These are phyloP conservation scores for Xylota segnis DNA, from an alignment of 2,888 invertebrate species.

Conservation along the genomic window DNA sequence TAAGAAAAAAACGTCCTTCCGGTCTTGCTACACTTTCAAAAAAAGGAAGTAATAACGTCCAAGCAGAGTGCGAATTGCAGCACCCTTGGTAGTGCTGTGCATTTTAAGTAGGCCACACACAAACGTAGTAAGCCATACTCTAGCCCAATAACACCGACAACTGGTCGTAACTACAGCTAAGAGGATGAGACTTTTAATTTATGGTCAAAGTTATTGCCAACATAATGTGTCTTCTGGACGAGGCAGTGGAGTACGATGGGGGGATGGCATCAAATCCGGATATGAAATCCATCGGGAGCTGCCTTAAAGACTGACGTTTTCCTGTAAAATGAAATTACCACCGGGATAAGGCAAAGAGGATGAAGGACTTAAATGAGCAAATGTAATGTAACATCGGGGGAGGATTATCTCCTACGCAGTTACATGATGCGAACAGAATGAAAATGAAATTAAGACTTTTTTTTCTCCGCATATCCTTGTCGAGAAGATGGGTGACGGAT, in stretches of 20 bases:
- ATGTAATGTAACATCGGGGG: conserved; percentile 42
- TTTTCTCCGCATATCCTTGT: not conserved
- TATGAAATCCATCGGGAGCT: conserved; percentile 35
- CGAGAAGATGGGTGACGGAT: conserved; percentile 4
- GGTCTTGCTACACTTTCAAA: not conserved
- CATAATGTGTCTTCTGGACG: conserved; percentile 28
- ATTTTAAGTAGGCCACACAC: conserved; percentile 23
- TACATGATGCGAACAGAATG: conserved; percentile 18
- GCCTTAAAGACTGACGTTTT: conserved; percentile 22
- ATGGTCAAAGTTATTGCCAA: conserved; percentile 66
- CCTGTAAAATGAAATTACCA: conserved; percentile 55
- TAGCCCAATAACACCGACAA: not conserved
- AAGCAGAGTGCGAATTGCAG: conserved; percentile 11
- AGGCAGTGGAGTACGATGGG: not conserved
- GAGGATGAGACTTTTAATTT: conserved; percentile 69
- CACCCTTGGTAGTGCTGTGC: conserved; percentile 27
- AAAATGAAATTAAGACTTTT: conserved; percentile 7
- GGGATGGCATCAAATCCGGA: conserved; percentile 7
- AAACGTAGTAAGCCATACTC: not conserved
- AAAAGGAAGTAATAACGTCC: conserved; percentile 17
- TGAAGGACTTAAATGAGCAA: conserved; percentile 53
- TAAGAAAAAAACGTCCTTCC: not conserved
- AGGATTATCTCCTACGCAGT: conserved; percentile 39
- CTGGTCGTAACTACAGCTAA: not conserved
- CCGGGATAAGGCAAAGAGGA: conserved; percentile 25